A percentile compares a stretch with the other conserved stretches of the same genome.
These are phyloP conservation scores for Alloplasta piceator DNA, from an alignment of 2,888 invertebrate species.

Conservation along the genomic window DNA sequence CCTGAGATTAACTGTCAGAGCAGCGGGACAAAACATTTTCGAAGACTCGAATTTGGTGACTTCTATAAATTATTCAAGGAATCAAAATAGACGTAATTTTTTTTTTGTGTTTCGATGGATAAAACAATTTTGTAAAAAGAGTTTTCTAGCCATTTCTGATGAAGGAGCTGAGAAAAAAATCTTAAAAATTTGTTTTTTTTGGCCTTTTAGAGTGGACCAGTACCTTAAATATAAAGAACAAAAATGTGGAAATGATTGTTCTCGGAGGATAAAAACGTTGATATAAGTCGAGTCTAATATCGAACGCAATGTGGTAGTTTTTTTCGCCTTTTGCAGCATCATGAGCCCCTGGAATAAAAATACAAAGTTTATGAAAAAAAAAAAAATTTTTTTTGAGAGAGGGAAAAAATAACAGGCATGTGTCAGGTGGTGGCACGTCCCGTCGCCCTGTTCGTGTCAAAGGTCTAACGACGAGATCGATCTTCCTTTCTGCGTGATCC, in stretches of 20 bases:
- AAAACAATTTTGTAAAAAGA: too few relatives aligned
- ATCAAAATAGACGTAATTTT: too few relatives aligned
- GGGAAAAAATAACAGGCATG: conserved; percentile 32
- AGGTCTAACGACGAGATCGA: conserved; percentile 61
- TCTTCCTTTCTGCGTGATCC: conserved; percentile 50
- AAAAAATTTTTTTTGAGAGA: conserved; percentile 3
- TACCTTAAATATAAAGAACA: too few relatives aligned
- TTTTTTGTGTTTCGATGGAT: too few relatives aligned
- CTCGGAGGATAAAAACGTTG: background rate
- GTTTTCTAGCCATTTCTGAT: too few relatives aligned
- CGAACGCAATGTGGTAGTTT: background rate
- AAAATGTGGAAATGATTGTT: background rate
- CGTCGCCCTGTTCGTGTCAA: conserved; percentile 48
- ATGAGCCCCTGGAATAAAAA: background rate
- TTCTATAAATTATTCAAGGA: too few relatives aligned
- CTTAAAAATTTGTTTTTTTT: too few relatives aligned
- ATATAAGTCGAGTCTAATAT: background rate
- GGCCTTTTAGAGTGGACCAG: too few relatives aligned
- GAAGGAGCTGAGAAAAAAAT: too few relatives aligned
- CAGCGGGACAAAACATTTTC: too few relatives aligned
- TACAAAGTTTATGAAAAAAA: conserved; percentile 37
- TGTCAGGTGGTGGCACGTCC: conserved; percentile 54
- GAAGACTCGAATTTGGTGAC: too few relatives aligned
- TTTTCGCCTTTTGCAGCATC: conserved; percentile 6
- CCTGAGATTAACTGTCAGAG: too few relatives aligned